Evolutionary conservation across 1,140 invertebrate species (phyloP).

Genomic region (Drosophila neocordata): DNA sequence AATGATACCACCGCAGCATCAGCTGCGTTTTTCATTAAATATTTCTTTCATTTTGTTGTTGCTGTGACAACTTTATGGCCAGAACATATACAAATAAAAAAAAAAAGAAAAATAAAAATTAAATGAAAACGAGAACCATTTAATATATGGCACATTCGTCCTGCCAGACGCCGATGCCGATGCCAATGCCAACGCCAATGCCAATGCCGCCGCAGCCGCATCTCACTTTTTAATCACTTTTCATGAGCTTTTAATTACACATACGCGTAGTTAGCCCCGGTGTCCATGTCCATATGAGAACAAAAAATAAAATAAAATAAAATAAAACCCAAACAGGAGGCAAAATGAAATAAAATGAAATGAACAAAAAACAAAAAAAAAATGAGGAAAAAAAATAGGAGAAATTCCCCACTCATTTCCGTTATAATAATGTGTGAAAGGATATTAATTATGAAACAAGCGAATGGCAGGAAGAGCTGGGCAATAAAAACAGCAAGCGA

Average conservation of each 20-base stretch:
- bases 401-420: constrained; percentile 59
- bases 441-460: constrained; percentile 82
- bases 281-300: neutral
- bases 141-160: constrained; percentile 57
- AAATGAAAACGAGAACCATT: constrained; percentile 50
- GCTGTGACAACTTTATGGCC: constrained; percentile 70
- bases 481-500: constrained; percentile 79
- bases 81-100: neutral
- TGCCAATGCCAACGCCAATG: neutral
- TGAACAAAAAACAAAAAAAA: constrained; percentile 24
- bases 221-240: constrained; percentile 79
- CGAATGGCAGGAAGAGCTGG: constrained; percentile 65
- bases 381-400: constrained; percentile 22
- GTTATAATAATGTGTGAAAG: constrained; percentile 81
- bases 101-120: constrained; percentile 21
- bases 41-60: constrained; percentile 13
- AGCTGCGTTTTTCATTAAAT: constrained; percentile 1
- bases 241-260: constrained; percentile 78
- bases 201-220: constrained; percentile 36
- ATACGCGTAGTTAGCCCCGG: constrained; percentile 32
- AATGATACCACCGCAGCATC: neutral
- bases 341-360: constrained; percentile 57
- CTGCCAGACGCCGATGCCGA: constrained; percentile 15
- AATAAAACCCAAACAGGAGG: constrained; percentile 12
- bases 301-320: neutral